Percentiles rank a stretch among this genome's conserved stretches.
These are phyloP conservation scores for Passer domesticus DNA, from an alignment of 2,113 vertebrate genomes.

Conservation along the genomic window DNA sequence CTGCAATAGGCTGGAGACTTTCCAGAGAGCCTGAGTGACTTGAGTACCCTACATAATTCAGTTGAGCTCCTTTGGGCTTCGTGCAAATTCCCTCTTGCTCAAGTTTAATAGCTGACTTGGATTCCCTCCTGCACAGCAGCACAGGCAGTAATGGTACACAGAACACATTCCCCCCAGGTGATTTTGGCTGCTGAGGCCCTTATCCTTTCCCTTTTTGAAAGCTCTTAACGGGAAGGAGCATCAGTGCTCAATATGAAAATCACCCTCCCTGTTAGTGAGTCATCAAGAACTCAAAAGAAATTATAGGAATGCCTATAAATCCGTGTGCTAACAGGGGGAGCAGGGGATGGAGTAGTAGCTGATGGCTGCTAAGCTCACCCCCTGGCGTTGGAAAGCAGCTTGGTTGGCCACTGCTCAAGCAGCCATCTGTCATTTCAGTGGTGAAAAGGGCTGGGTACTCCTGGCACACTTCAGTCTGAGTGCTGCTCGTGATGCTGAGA, in stretches of 20 bases:
- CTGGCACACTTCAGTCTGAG: background rate
- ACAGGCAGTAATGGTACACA: background rate
- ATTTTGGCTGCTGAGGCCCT: background rate
- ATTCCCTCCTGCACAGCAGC: background rate
- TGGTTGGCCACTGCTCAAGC: background rate
- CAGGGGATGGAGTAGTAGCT: background rate
- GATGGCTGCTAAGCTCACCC: background rate
- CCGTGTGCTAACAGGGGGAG: background rate
- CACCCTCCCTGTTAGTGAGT: background rate
- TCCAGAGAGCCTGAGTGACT: background rate
- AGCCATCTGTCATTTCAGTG: background rate
- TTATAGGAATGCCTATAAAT: background rate
- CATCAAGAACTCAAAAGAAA: background rate
- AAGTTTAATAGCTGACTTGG: background rate
- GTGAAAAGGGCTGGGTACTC: background rate
- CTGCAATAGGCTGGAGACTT: background rate
- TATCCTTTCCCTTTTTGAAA: background rate
- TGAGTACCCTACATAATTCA: rapidly evolving
- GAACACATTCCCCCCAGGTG: background rate
- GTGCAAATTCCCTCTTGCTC: background rate
- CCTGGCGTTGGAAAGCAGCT: background rate
- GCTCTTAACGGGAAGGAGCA: background rate
- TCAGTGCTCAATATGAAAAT: background rate
- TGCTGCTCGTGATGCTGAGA: background rate
- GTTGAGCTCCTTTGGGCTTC: background rate